phyloP scores from a whole-genome alignment of 2,888 invertebrate genomes.

The Meiosimyza decipiens region DNA sequence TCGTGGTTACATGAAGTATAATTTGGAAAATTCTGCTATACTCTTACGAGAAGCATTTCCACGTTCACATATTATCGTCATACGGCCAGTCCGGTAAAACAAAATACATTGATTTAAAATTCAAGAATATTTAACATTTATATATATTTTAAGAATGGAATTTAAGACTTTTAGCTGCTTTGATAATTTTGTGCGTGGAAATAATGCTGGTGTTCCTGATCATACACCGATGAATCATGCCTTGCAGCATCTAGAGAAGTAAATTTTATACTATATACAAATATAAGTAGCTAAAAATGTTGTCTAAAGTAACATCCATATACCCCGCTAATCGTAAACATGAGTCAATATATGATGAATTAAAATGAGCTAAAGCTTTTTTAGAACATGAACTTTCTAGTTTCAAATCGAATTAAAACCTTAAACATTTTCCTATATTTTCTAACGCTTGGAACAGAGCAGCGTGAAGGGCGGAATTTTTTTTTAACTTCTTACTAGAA shows the following conservation, averaged over 20 bases:
- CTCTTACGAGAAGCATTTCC: conserved; percentile 78
- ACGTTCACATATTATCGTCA: conserved; percentile 76
- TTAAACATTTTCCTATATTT: no score
- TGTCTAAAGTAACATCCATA: not conserved
- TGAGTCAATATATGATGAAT: no score
- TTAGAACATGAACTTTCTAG: no score
- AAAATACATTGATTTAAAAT: not conserved
- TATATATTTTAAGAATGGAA: conserved; percentile 73
- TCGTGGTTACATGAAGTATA: conserved; percentile 81
- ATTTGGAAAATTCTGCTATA: conserved; percentile 80
- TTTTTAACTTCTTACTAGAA: no score
- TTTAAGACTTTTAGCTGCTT: conserved; percentile 87
- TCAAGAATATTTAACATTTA: not conserved
- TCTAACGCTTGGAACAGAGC: no score
- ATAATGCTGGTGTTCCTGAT: conserved; percentile 83
- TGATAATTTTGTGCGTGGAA: conserved; percentile 87
- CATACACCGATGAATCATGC: conserved; percentile 80
- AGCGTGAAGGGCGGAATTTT: no score
- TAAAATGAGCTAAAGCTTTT: no score
- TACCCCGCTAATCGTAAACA: no score
- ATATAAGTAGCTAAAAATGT: conserved; percentile 3
- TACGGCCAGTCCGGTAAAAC: conserved; percentile 78
- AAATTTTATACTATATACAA: conserved; percentile 42
- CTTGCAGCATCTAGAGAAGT: conserved; percentile 79
- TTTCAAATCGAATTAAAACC: no score